Percentiles rank a stretch among this genome's conserved stretches.
phyloP scores from a whole-genome alignment of 2,797 vertebrate species.

The Pempheris klunzingeri region DNA sequence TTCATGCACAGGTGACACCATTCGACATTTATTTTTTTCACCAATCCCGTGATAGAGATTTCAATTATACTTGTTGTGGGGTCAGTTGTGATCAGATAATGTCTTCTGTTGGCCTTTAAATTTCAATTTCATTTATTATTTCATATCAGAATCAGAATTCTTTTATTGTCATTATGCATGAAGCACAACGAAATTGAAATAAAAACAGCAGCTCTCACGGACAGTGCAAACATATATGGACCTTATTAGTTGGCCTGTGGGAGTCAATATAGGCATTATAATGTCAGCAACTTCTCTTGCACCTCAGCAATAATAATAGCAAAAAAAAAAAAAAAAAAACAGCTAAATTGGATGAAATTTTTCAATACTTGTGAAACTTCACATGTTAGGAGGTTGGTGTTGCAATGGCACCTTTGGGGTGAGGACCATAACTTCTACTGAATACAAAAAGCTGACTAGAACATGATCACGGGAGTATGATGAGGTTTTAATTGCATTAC shows the following conservation, averaged over 20 bases:
- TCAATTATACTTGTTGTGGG: background rate
- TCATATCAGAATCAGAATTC: too few relatives aligned
- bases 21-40: conserved; percentile 34
- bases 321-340: background rate
- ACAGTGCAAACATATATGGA: too few relatives aligned
- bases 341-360: background rate
- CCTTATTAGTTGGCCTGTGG: conserved; percentile 48
- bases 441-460: background rate
- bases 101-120: conserved; percentile 66
- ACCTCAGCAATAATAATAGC: too few relatives aligned
- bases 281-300: conserved; percentile 27
- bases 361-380: background rate
- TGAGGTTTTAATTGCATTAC: conserved; percentile 40
- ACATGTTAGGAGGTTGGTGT: background rate
- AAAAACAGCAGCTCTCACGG: too few relatives aligned
- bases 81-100: conserved; percentile 12
- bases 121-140: too few relatives aligned
- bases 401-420: background rate
- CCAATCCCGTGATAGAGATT: conserved; percentile 25
- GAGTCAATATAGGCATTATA: conserved; percentile 43
- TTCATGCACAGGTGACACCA: conserved; percentile 28
- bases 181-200: too few relatives aligned
- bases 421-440: background rate
- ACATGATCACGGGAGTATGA: conserved; percentile 11
- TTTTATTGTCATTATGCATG: too few relatives aligned